A percentile compares a stretch with the other conserved stretches of the same genome.
phyloP scores from a whole-genome alignment of 2,113 vertebrate species.

The Lophius piscatorius region DNA sequence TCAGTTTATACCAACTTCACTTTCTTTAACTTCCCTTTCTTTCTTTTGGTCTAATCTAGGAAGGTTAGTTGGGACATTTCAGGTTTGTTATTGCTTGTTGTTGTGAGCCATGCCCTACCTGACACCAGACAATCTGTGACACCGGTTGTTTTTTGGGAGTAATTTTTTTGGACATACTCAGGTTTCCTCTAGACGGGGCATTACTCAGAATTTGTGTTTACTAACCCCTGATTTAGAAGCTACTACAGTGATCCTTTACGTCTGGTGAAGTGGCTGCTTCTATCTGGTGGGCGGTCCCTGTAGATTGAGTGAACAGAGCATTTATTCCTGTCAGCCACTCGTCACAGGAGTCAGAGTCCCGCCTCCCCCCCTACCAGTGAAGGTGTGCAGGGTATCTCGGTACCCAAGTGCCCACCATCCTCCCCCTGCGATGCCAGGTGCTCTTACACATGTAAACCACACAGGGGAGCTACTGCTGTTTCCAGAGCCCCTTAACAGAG shows the following conservation, averaged over 20 bases:
- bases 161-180: too few relatives aligned
- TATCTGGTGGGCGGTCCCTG: neutral
- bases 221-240: too few relatives aligned
- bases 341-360: neutral
- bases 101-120: too few relatives aligned
- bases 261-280: neutral
- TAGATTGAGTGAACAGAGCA: neutral
- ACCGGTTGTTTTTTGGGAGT: too few relatives aligned
- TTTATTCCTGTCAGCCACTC: neutral
- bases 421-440: slow-evolving; percentile 58
- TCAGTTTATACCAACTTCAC: too few relatives aligned
- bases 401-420: slow-evolving; percentile 55
- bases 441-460: slow-evolving; percentile 82
- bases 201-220: too few relatives aligned
- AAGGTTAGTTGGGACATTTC: too few relatives aligned
- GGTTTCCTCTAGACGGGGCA: too few relatives aligned
- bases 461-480: slow-evolving; percentile 90
- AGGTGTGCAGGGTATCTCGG: slow-evolving; percentile 3
- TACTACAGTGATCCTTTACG: neutral
- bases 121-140: too few relatives aligned
- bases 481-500: slow-evolving; percentile 57
- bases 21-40: too few relatives aligned
- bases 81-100: too few relatives aligned
- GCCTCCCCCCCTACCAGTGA: neutral
- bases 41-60: too few relatives aligned